A percentile compares a stretch with the other conserved stretches of the same genome.
Conservation (phyloP, 23 tunicate species). For the Phallusia fumigata region DNA sequence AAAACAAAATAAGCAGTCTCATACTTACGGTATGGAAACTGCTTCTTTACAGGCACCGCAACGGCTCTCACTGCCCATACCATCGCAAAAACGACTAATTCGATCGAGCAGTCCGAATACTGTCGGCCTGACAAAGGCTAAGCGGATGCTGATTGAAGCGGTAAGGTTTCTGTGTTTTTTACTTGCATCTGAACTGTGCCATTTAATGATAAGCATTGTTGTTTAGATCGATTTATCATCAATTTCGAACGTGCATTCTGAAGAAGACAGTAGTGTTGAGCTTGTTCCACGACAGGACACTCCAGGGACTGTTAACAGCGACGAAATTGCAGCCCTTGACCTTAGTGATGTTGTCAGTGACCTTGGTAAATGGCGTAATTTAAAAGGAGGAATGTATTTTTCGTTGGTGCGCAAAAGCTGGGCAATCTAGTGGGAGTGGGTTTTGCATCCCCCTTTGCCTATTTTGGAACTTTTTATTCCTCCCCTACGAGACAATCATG, state of each 20-base stretch:
- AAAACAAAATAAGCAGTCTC: no score
- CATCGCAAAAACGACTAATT: neutral
- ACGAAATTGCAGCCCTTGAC: conserved; percentile 18
- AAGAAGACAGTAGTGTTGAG: conserved; percentile 27
- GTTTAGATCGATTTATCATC: neutral
- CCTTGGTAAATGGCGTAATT: no score
- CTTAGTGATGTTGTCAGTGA: neutral
- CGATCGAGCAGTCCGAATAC: neutral
- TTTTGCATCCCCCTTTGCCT: no score
- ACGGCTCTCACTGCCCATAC: neutral
- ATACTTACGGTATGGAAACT: no score
- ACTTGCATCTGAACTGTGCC: no score
- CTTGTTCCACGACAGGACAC: conserved; percentile 28
- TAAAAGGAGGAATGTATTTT: no score
- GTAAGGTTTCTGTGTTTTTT: neutral
- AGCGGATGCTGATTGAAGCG: neutral
- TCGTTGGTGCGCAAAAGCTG: no score
- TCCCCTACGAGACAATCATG: no score
- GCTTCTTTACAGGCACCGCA: neutral
- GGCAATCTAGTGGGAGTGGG: no score
- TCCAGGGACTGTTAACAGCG: conserved; percentile 50
- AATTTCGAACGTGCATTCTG: neutral
- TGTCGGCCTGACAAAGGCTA: neutral
- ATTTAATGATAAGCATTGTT: neutral
- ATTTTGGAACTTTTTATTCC: no score